Evolutionary conservation across 2,888 invertebrate genomes (phyloP), one percentile per base, ranked within the genome.

Genomic region (Hirtodrosophila confusa): DNA sequence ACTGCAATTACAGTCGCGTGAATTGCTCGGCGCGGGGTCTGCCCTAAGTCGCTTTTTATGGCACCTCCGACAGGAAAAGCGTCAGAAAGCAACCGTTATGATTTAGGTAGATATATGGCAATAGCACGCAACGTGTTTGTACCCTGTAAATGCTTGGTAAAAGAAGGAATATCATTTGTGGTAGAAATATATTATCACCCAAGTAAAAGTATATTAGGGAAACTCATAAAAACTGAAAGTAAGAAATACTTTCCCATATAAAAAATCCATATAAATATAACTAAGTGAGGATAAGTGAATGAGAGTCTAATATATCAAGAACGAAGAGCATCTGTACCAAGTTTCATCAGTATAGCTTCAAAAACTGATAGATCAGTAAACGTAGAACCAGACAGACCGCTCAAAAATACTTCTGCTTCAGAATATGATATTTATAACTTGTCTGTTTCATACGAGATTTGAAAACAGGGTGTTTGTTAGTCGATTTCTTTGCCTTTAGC

Each of bases 41-140:
- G 64, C 36, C 43, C 68, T 86, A 80, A 86, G 87, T 80, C 87
- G 63, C 69, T 71, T 86, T 85, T 80, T 86, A 85, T 85, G 80
- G 68, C 86, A 85, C 87, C 88, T 87, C 69, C 54, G 63, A 48
- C 73, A 57, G 56, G 10, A 6, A 48, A 37, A 54, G 48, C 41
- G 51, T 60, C 62, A 77, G 55, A 60, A 69, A 67, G 75, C 55
- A 73, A 69, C 84, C 88, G 85, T 84, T 84, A 84, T 86, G 78
- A 84, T 88, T 86, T 80, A 53, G 50, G 43, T 45, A 43, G 51
- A 48, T 78, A 78, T 76, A 58, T 56, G 56, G 8, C 65, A 53
- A 23, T 56, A 29, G 43, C 78, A 76, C 75, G 75, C 75, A 45
- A 76, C 27, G 58, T 43, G 49, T 54, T 56, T 17, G 9, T 56